Percentiles rank a stretch among this genome's conserved stretches.
phyloP scores from a whole-genome alignment of 2,113 vertebrate species.

The Uropsilus gracilis region DNA sequence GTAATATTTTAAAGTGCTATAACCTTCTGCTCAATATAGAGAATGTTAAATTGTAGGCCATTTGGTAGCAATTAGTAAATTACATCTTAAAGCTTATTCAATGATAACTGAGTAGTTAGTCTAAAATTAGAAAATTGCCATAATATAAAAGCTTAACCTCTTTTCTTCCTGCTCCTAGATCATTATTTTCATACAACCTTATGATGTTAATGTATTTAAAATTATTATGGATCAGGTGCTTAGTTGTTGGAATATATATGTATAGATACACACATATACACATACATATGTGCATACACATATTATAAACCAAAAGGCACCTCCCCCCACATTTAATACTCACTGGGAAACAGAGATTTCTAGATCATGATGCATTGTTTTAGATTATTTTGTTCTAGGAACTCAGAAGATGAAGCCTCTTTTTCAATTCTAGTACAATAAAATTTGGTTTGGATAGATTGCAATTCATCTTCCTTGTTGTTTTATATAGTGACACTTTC shows the following conservation, averaged over 20 bases:
- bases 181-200: conserved; percentile 7
- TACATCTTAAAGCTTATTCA: conserved; percentile 44
- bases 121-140: conserved; percentile 50
- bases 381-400: neutral
- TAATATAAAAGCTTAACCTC: conserved; percentile 9
- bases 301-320: neutral
- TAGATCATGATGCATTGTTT: neutral
- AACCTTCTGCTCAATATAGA: conserved; percentile 31
- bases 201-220: neutral
- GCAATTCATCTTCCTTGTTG: neutral
- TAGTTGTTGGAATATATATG: neutral
- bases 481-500: conserved; percentile 25
- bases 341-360: neutral
- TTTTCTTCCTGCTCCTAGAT: neutral
- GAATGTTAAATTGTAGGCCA: conserved; percentile 30
- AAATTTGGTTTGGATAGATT: conserved; percentile 30
- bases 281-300: no score
- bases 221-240: neutral
- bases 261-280: no score
- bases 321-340: neutral
- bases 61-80: conserved; percentile 52
- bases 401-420: neutral
- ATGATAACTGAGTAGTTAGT: conserved; percentile 4
- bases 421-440: conserved; percentile 46
- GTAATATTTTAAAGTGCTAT: conserved; percentile 41